phyloP scores from a whole-genome alignment of 2,888 invertebrate species.

The Ischnura elegans region DNA sequence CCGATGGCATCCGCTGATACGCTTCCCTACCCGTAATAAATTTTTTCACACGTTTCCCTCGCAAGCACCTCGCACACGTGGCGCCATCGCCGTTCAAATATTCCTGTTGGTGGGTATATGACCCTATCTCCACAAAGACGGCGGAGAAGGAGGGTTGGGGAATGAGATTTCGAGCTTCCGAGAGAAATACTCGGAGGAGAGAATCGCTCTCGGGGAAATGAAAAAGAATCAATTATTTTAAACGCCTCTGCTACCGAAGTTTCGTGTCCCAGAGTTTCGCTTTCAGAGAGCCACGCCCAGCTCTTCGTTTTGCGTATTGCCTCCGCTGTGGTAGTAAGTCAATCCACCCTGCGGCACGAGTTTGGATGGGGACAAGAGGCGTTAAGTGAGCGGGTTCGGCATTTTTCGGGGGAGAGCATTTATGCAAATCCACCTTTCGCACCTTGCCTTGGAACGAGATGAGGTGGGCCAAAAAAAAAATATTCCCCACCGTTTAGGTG shows the following conservation, averaged over 20 bases:
- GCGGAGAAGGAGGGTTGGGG: neutral
- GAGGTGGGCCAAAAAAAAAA: neutral
- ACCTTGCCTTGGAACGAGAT: neutral
- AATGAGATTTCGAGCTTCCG: neutral
- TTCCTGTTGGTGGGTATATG: neutral
- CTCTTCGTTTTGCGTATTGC: neutral
- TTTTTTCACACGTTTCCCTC: neutral
- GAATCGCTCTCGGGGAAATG: neutral
- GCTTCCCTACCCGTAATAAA: neutral
- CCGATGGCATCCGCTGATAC: conserved; percentile 18
- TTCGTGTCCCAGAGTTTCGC: neutral
- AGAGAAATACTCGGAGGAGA: too few relatives aligned
- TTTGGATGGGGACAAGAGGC: neutral
- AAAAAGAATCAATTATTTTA: conserved; percentile 37
- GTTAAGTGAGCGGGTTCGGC: neutral
- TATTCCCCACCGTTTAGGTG: neutral
- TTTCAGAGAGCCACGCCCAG: neutral
- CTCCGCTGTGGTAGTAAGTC: neutral
- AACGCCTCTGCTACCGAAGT: neutral
- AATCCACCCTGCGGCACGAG: neutral
- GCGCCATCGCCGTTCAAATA: neutral
- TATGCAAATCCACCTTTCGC: neutral
- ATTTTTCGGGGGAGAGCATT: neutral
- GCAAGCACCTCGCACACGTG: neutral
- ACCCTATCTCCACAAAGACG: neutral